phyloP scores from a whole-genome alignment of 1,140 invertebrate genomes.

The Cydia strobilella region DNA sequence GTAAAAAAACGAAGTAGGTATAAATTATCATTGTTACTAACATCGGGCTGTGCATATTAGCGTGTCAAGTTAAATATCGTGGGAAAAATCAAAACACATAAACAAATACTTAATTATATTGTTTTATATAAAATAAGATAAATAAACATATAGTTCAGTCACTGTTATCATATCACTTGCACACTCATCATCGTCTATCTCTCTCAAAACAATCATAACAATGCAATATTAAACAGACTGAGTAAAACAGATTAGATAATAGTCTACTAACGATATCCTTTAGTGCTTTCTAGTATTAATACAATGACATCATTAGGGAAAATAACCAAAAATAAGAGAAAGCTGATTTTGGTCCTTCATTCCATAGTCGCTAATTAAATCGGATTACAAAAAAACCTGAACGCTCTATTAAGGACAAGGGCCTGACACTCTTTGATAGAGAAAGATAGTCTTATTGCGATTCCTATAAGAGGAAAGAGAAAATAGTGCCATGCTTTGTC shows the following conservation, averaged over 20 bases:
- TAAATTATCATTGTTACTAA: no score
- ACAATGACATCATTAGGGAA: constrained; percentile 22
- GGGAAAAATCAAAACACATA: neutral
- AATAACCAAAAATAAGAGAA: neutral
- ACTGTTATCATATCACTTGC: constrained; percentile 2
- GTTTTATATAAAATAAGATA: neutral
- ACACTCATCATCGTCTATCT: constrained; percentile 1
- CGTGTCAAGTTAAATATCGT: neutral
- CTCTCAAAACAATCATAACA: constrained; percentile 13
- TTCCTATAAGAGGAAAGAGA: no score
- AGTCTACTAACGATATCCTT: neutral
- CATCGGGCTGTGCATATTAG: neutral
- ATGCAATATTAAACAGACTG: neutral
- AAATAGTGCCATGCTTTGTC: no score
- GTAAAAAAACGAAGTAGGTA: no score
- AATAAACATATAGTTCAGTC: constrained; percentile 2
- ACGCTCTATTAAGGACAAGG: no score
- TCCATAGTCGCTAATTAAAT: constrained; percentile 12
- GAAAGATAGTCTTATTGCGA: no score
- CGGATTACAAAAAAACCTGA: no score
- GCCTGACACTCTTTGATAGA: no score
- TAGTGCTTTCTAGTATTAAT: neutral
- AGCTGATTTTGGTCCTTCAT: neutral
- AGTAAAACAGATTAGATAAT: constrained; percentile 22
- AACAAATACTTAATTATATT: neutral